Percentiles rank a stretch among this genome's conserved stretches.
Evolutionary conservation across 2,797 vertebrate species (phyloP).

Genomic region (Premnoplex brunnescens): DNA sequence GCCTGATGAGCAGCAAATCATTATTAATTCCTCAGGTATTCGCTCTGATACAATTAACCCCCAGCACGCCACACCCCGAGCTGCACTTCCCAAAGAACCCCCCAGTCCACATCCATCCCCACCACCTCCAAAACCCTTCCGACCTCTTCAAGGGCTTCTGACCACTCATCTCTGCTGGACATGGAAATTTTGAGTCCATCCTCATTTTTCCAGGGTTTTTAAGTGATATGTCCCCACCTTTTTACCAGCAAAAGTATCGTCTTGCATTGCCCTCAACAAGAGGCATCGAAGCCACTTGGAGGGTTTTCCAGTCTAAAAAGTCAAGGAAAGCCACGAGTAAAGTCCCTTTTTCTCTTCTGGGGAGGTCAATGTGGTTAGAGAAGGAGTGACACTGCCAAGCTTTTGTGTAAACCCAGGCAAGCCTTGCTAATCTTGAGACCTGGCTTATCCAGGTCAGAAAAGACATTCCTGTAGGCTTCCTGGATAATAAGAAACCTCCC

Average conservation of each 20-base stretch:
- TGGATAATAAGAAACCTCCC: not conserved
- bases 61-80: fast-evolving
- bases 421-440: not conserved
- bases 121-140: not conserved
- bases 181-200: not conserved
- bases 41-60: not conserved
- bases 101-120: not conserved
- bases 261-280: not conserved
- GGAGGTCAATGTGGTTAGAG: not conserved
- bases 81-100: not conserved
- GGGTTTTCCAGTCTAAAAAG: not conserved
- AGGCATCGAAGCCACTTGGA: not conserved
- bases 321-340: not conserved
- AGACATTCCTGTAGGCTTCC: fast-evolving
- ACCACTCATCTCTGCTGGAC: fast-evolving
- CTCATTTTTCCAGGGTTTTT: not conserved
- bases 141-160: not conserved
- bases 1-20: conserved; percentile 46
- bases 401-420: not conserved
- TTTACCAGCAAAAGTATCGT: fast-evolving
- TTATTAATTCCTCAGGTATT: conserved; percentile 66
- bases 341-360: not conserved
- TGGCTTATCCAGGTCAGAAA: not conserved
- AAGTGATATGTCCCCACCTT: fast-evolving
- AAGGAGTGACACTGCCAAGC: not conserved